phyloP scores from a whole-genome alignment of 92 coral and sea anemone genomes.

The Palythoa grandis region DNA sequence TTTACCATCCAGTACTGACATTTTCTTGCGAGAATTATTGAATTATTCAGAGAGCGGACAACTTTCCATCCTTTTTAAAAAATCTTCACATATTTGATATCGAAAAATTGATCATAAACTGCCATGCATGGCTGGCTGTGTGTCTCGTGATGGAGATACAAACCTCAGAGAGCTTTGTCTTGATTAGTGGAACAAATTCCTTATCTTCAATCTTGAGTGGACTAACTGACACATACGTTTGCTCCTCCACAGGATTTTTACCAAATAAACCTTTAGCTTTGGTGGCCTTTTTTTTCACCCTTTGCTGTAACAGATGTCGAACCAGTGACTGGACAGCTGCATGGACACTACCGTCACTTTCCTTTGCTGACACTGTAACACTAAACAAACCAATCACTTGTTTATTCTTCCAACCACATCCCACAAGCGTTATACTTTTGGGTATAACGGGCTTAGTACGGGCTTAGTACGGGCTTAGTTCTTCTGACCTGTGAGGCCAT shows the following conservation, averaged over 20 bases:
- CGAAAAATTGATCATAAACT: too few relatives aligned
- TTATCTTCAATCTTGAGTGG: constrained; percentile 73
- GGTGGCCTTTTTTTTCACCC: constrained; percentile 54
- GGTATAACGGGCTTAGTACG: too few relatives aligned
- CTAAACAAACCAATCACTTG: constrained; percentile 30
- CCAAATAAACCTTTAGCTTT: constrained; percentile 63
- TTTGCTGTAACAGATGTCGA: constrained; percentile 86
- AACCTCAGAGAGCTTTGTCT: constrained; percentile 86
- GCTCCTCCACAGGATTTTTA: constrained; percentile 69
- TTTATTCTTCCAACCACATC: too few relatives aligned
- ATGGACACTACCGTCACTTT: constrained; percentile 96
- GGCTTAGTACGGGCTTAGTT: too few relatives aligned
- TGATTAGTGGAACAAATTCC: constrained; percentile 85
- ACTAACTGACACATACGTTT: constrained; percentile 70
- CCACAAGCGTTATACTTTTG: too few relatives aligned
- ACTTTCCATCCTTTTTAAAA: too few relatives aligned
- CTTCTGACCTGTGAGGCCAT: too few relatives aligned
- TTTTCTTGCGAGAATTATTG: too few relatives aligned
- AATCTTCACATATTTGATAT: too few relatives aligned
- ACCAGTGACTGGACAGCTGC: constrained; percentile 93
- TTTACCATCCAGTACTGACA: too few relatives aligned
- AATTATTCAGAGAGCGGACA: too few relatives aligned
- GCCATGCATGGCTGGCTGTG: not conserved
- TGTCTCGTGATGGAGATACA: not conserved
- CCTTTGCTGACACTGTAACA: constrained; percentile 98